Evolutionary conservation across 1,140 invertebrate genomes (phyloP), one percentile per base, ranked within the genome.

Genomic region (Diorhabda carinulata): DNA sequence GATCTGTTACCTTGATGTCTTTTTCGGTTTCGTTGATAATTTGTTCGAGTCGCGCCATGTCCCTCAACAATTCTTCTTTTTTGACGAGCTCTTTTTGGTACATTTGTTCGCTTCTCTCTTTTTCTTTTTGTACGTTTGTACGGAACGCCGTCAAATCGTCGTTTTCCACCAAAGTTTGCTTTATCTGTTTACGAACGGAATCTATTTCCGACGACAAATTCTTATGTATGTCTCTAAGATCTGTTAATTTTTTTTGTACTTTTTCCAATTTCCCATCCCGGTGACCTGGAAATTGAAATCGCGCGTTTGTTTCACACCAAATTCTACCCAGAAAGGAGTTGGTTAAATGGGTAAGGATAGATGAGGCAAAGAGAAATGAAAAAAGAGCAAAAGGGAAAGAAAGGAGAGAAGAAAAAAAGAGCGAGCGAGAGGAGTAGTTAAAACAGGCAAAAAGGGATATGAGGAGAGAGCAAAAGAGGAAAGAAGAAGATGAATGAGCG

Each of bases 111-210:
- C 56, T 79, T 9, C 74, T 78, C 60, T 77, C 77, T 10, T 87
- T 78, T 64, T 91, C 87, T 58, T 85, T 84, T 7, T 84, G 72
- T 42, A 88, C 70, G 74, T 87, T 84, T 57, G 83, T 80, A 70
- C 88, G 87, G 65, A 88, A 81, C 66, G 86, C 82, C 0, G 86
- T 86, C 3, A 91, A 76, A 73, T 84, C 82, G 76, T 89, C 89
- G 72, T 91, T 89, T 3, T 83, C 83, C 69, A 87, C 84, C 83
- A 90, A 88, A 81, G 90, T 88, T 68, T 87, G 86, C 10, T 72
- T 67, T 8, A 77, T 83, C 75, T 77, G 83, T 81, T 80, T 89
- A 78, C 81, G 89, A 86, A 78, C 62, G 68, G 77, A 72, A 87
- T 68, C 89, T 78, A 65, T 89, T 85, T 71, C 74, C n/a, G 66